Evolutionary conservation across 1,140 invertebrate genomes (phyloP), one percentile per base, ranked within the genome.

Genomic region (Acromyrmex echinatior): DNA sequence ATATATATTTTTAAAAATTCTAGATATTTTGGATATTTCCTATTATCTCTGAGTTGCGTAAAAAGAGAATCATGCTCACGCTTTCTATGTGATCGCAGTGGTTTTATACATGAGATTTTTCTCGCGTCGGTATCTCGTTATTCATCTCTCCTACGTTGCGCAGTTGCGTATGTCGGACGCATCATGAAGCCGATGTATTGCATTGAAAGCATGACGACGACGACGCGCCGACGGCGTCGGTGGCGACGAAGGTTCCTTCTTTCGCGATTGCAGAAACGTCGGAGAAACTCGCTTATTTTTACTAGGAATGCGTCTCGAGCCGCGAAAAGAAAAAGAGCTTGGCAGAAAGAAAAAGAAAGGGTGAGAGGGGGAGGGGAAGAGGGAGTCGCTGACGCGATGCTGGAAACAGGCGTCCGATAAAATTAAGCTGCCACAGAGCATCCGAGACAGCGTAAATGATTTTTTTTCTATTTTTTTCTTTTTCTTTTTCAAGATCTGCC

Each of bases 251-350:
- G 21, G 21, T 79, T 65, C 28, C 68, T 62, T 51, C 60, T 53
- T 65, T 77, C 56, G 31, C 74, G 85, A 89, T 90, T 84, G 88
- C 89, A 87, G 71, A 73, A 78, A 89, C 31, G 82, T 12, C 58
- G 16, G 82, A 82, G 81, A 71, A 82, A 84, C 73, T 87, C 88
- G 88, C 65, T 90, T 90, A 89, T 90, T 90, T 90, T 90, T 90
- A 89, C 89, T 90, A 90, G 88, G 85, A 89, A 90, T 82, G 84
- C 77, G 71, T 28, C 73, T 74, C 31, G 58, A 58, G 71, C 49
- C 45, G 5, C 35, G 58, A 78, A 56, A 51, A 77, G 73, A 63
- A 88, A 73, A 21, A 49, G 39, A 78, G 16, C 31, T 39, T 39
- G 10, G 6, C 25, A 16, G 28, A 63, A 31, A 10, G 12, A 63